Conservation (phyloP, 2,113 vertebrate genomes). For the Mesembrinibis cayennensis region DNA sequence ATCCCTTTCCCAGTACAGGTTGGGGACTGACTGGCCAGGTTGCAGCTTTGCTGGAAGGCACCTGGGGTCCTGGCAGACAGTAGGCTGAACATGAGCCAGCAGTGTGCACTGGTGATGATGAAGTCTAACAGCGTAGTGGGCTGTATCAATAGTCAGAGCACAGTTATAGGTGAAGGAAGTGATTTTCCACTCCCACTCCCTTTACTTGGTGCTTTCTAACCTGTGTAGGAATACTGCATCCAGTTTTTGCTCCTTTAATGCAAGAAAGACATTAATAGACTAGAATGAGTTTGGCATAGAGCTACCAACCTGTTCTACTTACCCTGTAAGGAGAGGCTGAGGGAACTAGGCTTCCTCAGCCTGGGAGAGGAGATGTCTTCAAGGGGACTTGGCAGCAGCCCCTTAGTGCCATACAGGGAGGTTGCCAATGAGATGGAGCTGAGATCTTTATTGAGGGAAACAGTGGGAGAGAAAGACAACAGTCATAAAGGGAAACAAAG, state of each 20-base stretch:
- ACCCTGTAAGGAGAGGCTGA: not conserved
- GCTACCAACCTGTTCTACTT: not conserved
- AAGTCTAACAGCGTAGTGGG: not conserved
- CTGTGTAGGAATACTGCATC: not conserved
- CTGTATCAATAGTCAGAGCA: not conserved
- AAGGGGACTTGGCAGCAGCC: not conserved
- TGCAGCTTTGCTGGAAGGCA: not conserved
- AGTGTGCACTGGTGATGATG: not conserved
- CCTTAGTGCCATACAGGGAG: not conserved
- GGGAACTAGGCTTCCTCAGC: not conserved
- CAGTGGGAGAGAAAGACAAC: not conserved
- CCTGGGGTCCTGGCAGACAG: not conserved
- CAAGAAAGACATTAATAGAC: not conserved
- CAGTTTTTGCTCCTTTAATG: not conserved
- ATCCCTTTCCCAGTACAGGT: not conserved
- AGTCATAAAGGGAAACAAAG: not conserved
- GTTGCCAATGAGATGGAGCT: not conserved
- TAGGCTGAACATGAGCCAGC: rapidly evolving
- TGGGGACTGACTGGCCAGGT: not conserved
- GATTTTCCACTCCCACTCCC: not conserved
- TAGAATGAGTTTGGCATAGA: not conserved
- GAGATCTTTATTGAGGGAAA: not conserved
- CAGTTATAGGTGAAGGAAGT: not conserved
- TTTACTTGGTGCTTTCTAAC: not conserved
- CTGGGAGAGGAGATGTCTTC: not conserved